Evolutionary conservation across 2,797 vertebrate species (phyloP).

Genomic region (Myotis findleyi): DNA sequence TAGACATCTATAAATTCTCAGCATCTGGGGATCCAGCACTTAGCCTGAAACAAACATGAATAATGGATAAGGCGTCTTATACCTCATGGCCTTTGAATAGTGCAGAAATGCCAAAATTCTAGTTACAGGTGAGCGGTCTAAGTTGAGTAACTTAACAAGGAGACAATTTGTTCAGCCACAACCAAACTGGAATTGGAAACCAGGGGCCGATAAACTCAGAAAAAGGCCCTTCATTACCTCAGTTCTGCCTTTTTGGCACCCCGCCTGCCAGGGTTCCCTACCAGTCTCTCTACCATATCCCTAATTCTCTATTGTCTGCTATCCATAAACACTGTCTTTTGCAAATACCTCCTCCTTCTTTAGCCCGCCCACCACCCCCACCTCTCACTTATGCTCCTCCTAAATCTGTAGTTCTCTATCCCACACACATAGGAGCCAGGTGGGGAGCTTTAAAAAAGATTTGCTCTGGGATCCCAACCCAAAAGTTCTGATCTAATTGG

Average conservation of each 20-base stretch:
- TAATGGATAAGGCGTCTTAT: constrained; percentile 81
- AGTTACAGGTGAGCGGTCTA: constrained; percentile 65
- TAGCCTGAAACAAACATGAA: constrained; percentile 88
- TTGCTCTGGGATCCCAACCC: not conserved
- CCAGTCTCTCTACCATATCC: not conserved
- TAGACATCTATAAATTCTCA: constrained; percentile 85
- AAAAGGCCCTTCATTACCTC: not conserved
- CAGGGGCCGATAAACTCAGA: not conserved
- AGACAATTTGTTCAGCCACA: constrained; percentile 10
- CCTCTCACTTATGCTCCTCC: not conserved
- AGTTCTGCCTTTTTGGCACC: not conserved
- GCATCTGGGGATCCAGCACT: constrained; percentile 83
- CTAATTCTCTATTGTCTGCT: not conserved
- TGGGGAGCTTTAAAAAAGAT: not conserved
- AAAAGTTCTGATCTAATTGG: not conserved
- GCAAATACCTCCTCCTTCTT: not conserved
- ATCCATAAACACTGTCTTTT: not conserved
- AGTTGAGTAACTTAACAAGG: not conserved
- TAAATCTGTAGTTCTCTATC: not conserved
- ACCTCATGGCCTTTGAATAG: constrained; percentile 86
- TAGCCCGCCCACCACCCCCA: rapidly evolving
- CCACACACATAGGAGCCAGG: rapidly evolving
- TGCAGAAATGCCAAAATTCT: constrained; percentile 83
- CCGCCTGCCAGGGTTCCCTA: not conserved
- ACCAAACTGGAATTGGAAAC: not conserved